Base-by-base conservation (phyloP, 2,888 invertebrate genomes). In the Leistus spinibarbis region DNA sequence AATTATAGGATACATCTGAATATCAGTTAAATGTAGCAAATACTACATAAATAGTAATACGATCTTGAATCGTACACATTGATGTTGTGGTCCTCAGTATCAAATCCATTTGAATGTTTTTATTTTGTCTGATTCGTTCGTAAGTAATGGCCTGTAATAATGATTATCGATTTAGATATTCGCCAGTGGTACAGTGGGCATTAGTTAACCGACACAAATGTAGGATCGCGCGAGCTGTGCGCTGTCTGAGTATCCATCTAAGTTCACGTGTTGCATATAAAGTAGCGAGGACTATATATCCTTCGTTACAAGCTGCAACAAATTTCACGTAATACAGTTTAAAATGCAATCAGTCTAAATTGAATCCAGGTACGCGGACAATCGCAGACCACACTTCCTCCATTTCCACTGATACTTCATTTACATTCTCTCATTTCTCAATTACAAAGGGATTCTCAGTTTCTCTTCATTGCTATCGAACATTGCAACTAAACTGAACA, bases 241-340 rank as follows among this genome's bases (percentile, higher is more conserved):
- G 19, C 60, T 10, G 22, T 17, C 60, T 60, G 40, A 20, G 24
- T 65, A 24, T 65, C 27, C 23, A 27, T 24, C 23, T 24, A 13
- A 24, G 53, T 27, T 66, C 53, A 66, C 66, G 27, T 66, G 66
- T 66, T 66, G 66, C 66, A 67, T 54, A 67, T 54, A 54, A 67
- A 54, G 54, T 22, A 20, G 54, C 19, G 10, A 20, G 13, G 54
- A 19, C 23, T n/a, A n/a, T n/a, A n/a, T n/a, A n/a, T n/a, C 67
- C 22, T 22, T 54, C 54, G 53, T 16, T 60, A 19, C 60, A 60
- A 20, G 60, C 2, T 10, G 60, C 19, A 22, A 22, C 19, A 10
- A 20, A 60, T 20, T 60, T 19, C 60, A 60, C 22, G 60, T 60
- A 60, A 60, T 60, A 22, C 60, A 60, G 60, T 60, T 60, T 60